These are phyloP conservation scores for Clanis bilineata DNA, from an alignment of 2,888 invertebrate species.

Conservation along the genomic window DNA sequence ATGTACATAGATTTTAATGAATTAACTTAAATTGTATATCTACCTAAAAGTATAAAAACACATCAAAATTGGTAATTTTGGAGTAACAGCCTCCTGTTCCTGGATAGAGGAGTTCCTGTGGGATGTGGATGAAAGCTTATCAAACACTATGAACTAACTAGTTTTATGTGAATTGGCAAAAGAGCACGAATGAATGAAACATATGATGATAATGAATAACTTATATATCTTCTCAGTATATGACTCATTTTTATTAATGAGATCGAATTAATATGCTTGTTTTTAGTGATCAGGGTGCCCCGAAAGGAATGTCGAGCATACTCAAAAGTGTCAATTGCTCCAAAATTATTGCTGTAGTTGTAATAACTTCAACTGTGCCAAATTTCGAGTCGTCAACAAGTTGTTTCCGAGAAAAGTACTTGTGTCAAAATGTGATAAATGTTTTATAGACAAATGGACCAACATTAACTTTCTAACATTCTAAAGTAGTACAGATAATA, in stretches of 20 bases:
- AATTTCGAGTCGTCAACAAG: background rate
- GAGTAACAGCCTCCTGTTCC: too few species aligned
- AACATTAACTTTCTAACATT: background rate
- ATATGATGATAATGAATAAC: conserved; percentile 1
- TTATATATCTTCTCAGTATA: background rate
- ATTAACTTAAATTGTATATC: too few species aligned
- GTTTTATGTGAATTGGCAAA: conserved; percentile 8
- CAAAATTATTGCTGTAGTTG: background rate
- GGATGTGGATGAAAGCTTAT: too few species aligned
- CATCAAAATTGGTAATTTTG: too few species aligned
- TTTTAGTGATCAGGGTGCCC: background rate
- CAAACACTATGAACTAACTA: too few species aligned
- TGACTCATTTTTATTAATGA: conserved; percentile 6
- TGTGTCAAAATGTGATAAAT: background rate
- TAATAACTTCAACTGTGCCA: background rate
- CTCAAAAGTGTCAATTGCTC: background rate
- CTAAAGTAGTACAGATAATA: too few species aligned
- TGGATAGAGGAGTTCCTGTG: too few species aligned
- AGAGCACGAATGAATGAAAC: conserved; percentile 3
- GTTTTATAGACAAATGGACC: background rate
- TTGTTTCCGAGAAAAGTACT: background rate
- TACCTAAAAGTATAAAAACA: too few species aligned
- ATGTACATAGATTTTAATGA: too few species aligned
- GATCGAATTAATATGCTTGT: background rate
- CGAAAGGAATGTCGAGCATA: background rate